Conservation (phyloP, 2,888 invertebrate genomes). For the Nudaria mundana region DNA sequence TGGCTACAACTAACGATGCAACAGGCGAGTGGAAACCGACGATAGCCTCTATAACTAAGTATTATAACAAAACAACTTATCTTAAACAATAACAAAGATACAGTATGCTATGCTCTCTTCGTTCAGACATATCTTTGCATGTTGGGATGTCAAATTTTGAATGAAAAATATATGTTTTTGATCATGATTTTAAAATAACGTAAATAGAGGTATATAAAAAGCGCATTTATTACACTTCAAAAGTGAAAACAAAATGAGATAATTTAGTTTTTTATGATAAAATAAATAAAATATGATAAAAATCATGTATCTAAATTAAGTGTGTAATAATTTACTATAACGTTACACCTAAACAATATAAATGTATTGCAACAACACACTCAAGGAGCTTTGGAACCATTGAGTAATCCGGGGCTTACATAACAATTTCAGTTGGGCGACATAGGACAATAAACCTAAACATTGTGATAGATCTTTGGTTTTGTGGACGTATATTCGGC, state of each 20-base stretch:
- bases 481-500: slow-evolving; percentile 56
- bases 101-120: slow-evolving; percentile 59
- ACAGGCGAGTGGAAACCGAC: slow-evolving; percentile 75
- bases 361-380: slow-evolving; percentile 79
- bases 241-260: slow-evolving; percentile 65
- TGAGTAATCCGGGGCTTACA: slow-evolving; percentile 61
- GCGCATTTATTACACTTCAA: slow-evolving; percentile 72
- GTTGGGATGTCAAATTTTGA: slow-evolving; percentile 58
- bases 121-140: slow-evolving; percentile 73
- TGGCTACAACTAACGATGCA: slow-evolving; percentile 57
- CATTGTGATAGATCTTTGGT: slow-evolving; percentile 78
- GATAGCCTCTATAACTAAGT: slow-evolving; percentile 73
- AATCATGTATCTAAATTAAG: slow-evolving; percentile 74
- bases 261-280: slow-evolving; percentile 69
- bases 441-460: slow-evolving; percentile 67
- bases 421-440: slow-evolving; percentile 63
- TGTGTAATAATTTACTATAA: slow-evolving; percentile 80
- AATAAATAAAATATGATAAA: slow-evolving; percentile 76
- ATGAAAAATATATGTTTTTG: slow-evolving; percentile 71
- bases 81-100: slow-evolving; percentile 68
- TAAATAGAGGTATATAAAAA: slow-evolving; percentile 78
- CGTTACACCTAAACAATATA: slow-evolving; percentile 76
- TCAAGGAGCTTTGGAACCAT: slow-evolving; percentile 78
- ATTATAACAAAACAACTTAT: slow-evolving; percentile 66
- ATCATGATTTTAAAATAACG: slow-evolving; percentile 76